A percentile compares a stretch with the other conserved stretches of the same genome.
These are phyloP conservation scores for Bombus sylvicola DNA, from an alignment of 1,140 invertebrate species.

Conservation along the genomic window DNA sequence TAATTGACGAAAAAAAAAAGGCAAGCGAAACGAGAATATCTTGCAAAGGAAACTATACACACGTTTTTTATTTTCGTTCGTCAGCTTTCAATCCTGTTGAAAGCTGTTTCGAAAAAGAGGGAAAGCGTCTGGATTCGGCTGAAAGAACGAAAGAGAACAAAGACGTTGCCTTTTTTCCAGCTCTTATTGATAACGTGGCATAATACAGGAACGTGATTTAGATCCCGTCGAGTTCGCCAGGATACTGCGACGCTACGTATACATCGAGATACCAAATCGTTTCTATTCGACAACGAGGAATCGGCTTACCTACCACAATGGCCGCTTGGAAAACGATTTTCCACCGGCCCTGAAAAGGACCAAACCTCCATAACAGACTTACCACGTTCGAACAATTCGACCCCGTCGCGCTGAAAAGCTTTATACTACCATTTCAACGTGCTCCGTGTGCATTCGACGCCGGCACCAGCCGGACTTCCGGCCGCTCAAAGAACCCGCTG, in stretches of 20 bases:
- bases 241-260: slow-evolving; percentile 35
- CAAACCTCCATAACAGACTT: slow-evolving; percentile 65
- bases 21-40: not conserved
- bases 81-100: not conserved
- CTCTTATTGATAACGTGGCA: slow-evolving; percentile 29
- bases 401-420: slow-evolving; percentile 40
- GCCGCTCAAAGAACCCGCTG: not conserved
- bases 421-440: slow-evolving; percentile 49
- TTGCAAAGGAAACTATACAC: not conserved
- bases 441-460: slow-evolving; percentile 36
- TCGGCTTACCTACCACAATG: slow-evolving; percentile 64
- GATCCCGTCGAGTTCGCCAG: slow-evolving; percentile 28
- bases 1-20: not conserved
- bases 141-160: slow-evolving; percentile 1
- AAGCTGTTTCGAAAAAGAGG: not conserved
- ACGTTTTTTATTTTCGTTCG: not conserved
- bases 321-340: slow-evolving; percentile 64
- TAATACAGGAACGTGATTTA: slow-evolving; percentile 56
- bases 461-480: slow-evolving; percentile 1
- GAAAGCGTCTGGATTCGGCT: not conserved
- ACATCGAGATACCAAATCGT: slow-evolving; percentile 61
- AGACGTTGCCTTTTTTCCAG: not conserved
- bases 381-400: slow-evolving; percentile 67
- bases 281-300: slow-evolving; percentile 63
- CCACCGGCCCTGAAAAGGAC: slow-evolving; percentile 53